Evolutionary conservation across 2,113 vertebrate species (phyloP).

Genomic region (Procavia capensis): DNA sequence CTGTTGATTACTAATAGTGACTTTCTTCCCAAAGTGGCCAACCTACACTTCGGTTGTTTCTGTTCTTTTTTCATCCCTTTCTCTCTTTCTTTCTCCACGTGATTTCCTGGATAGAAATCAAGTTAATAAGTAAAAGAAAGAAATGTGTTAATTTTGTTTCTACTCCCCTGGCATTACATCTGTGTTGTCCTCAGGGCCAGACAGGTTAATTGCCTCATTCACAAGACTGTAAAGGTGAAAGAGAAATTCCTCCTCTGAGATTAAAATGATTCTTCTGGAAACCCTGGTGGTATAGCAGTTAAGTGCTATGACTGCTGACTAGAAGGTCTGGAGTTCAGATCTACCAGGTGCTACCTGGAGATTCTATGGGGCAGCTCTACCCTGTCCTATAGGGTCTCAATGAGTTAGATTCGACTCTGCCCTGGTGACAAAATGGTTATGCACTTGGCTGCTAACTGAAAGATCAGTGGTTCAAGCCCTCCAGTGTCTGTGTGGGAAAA

Average conservation of each 20-base stretch:
- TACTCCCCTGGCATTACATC: background rate
- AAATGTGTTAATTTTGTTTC: background rate
- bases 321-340: no score
- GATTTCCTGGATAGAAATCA: background rate
- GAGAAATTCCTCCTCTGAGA: conserved; percentile 19
- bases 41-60: background rate
- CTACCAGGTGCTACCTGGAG: no score
- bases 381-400: no score
- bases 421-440: no score
- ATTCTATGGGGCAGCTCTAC: no score
- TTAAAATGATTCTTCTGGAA: background rate
- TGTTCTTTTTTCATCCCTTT: background rate
- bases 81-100: background rate
- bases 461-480: no score
- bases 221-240: background rate
- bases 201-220: background rate
- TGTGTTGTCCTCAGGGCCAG: background rate
- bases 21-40: background rate
- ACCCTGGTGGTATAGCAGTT: no score
- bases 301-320: no score
- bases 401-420: no score
- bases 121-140: background rate
- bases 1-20: background rate
- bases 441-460: no score
- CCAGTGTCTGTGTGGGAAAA: no score